Percentiles rank a stretch among this genome's conserved stretches.
Evolutionary conservation across 2,888 invertebrate genomes (phyloP).

Genomic region (Griposia aprilina): DNA sequence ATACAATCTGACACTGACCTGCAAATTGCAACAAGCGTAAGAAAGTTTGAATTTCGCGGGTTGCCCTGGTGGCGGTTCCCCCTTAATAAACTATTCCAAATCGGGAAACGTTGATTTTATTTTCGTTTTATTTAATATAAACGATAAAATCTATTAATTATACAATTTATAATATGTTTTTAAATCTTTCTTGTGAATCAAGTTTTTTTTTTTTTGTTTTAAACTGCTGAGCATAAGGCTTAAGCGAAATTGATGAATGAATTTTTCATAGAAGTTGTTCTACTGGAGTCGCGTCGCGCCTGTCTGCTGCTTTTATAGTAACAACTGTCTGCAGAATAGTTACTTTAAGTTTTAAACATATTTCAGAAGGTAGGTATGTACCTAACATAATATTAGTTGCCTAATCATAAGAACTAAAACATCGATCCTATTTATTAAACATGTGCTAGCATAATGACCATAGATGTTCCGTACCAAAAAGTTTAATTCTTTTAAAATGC

Average conservation of each 20-base stretch:
- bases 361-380: not conserved
- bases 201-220: too few species aligned
- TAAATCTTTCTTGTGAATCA: not conserved
- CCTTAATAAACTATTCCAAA: not conserved
- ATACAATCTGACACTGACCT: too few species aligned
- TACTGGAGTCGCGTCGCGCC: not conserved
- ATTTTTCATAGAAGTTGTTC: not conserved
- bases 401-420: conserved; percentile 3
- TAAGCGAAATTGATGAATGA: not conserved
- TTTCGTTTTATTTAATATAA: not conserved
- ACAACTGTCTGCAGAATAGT: not conserved
- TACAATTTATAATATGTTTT: not conserved
- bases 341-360: not conserved
- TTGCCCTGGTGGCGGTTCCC: too few species aligned
- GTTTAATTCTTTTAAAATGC: conserved; percentile 47
- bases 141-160: not conserved
- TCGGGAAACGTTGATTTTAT: not conserved
- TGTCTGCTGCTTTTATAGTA: not conserved
- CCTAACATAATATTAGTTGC: not conserved
- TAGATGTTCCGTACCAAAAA: conserved; percentile 34
- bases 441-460: conserved; percentile 39
- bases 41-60: too few species aligned
- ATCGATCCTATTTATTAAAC: conserved; percentile 31
- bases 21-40: too few species aligned
- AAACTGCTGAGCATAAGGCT: not conserved